Evolutionary conservation across 2,113 vertebrate genomes (phyloP).

Genomic region (Aldabrachelys gigantea): DNA sequence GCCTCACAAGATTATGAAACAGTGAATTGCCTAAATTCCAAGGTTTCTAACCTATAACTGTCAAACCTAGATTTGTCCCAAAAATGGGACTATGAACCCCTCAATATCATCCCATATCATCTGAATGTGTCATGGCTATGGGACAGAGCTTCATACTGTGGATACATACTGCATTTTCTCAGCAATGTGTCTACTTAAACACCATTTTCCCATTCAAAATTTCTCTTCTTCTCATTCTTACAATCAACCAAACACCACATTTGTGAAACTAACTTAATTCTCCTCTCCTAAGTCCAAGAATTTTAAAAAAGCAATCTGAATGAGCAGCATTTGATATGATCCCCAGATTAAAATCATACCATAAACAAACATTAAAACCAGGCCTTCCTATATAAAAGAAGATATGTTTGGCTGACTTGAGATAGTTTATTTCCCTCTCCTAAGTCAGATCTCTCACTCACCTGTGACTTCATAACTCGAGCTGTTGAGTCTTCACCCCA

Average conservation of each 20-base stretch:
- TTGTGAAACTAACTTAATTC: conserved; percentile 2
- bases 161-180: neutral
- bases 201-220: neutral
- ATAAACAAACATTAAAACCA: neutral
- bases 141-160: neutral
- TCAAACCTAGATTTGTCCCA: neutral
- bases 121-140: neutral
- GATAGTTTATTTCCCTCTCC: neutral
- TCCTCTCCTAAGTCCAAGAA: conserved; percentile 16
- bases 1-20: neutral
- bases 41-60: neutral
- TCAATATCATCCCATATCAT: neutral
- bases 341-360: neutral
- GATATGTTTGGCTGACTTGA: neutral
- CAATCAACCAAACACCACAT: neutral
- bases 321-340: conserved; percentile 38
- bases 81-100: neutral
- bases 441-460: neutral
- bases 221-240: neutral
- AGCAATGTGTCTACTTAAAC: neutral
- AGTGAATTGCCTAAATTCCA: neutral
- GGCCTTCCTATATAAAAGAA: neutral
- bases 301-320: conserved; percentile 11
- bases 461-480: fast-evolving
- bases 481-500: fast-evolving